Evolutionary conservation across 2,888 invertebrate genomes (phyloP), one percentile per base, ranked within the genome.

Genomic region (Drosophila nr. fundita): DNA sequence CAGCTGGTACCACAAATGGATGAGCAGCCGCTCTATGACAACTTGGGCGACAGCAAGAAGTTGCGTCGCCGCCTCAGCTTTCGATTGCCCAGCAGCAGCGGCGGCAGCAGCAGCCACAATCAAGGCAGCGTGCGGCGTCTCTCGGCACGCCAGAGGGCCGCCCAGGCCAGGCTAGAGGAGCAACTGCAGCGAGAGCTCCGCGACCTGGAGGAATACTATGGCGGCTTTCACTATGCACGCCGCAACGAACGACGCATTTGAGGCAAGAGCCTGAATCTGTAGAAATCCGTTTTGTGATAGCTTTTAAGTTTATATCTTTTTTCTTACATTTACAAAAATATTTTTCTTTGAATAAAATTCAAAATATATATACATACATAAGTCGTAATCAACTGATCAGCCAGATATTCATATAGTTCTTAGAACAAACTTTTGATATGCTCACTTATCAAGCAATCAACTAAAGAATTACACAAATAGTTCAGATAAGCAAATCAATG

Each of bases 161-260:
- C 61, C 2, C 77, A 87, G 54, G 76, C 77, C 13, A 61, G 60
- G 18, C 53, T 80, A 42, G 81, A 84, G 50, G 73, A 64, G 7
- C 87, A 90, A 30, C 54, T 84, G 62, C 73, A 85, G 40, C 77
- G 69, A n/a, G 90, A 89, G 11, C 69, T 90, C 0, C 48, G 66
- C 55, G 87, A 89, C 40, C 70, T 90, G 55, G 73, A 90, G 73
- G 90, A 89, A 5, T 89, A 87, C 76, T 89, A 89, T 10, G 90
- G 89, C 6, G 83, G 69, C 18, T 90, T 90, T 21, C 69, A 87
- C 55, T 87, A 70, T 60, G 80, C 90, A 4, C 73, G 72, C 3
- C 78, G 76, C 57, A 80, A 75, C 61, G 85, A 86, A 21, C 67
- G 85, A n/a, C 87, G 82, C 68, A 52, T 87, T 36, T 83, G 29